Base-by-base conservation (phyloP, 2,113 vertebrate genomes). In the Redunca redunca region DNA sequence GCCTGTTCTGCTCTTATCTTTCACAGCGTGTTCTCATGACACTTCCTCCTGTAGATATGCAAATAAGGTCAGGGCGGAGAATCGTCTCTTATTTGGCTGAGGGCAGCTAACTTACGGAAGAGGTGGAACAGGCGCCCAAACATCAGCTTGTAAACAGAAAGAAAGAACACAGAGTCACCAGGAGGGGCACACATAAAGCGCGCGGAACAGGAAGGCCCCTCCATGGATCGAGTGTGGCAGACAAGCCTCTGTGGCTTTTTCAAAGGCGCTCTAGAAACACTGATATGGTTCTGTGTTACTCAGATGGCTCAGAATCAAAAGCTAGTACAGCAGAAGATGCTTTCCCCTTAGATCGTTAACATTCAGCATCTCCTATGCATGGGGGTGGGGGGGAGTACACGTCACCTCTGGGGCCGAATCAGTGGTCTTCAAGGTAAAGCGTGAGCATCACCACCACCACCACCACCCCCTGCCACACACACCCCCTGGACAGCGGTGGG, bases 41-140 rank as follows among this genome's bases (percentile, higher is more conserved):
- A 98, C 97, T 98, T 98, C 98, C 97, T 98, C 95, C 90, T 30
- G 74, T 19, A 88, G 98, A 97, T 97, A 98, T 88, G 97, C 96
- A 98, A 98, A 98, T 36, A 33, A 92, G 28, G 71, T 33, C 52
- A 88, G 95, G 71, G 16, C 28, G 28, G 33, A 82, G 33, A 86
- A 90, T 40, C 10, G 50, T n/a, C 95, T 95, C 96, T 91, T 74
- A 89, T 46, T 43, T 26, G 96, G 96, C 92, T 62, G 95, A 96
- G 57, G 95, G 81, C 78, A 84, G 94, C 97, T 50, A 91, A 89
- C 90, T 58, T 89, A n/a, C 58, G 30, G 95, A 87, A 87, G 88
- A n/a, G 52, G n/a, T 15, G 19, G 40, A 33, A 25, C 57, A 25
- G 6, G 62, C 8, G 14, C 9, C 46, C 10, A 55, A 86, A 82